Evolutionary conservation across 2,113 vertebrate genomes (phyloP).

Genomic region (Nyctibius bracteatus): DNA sequence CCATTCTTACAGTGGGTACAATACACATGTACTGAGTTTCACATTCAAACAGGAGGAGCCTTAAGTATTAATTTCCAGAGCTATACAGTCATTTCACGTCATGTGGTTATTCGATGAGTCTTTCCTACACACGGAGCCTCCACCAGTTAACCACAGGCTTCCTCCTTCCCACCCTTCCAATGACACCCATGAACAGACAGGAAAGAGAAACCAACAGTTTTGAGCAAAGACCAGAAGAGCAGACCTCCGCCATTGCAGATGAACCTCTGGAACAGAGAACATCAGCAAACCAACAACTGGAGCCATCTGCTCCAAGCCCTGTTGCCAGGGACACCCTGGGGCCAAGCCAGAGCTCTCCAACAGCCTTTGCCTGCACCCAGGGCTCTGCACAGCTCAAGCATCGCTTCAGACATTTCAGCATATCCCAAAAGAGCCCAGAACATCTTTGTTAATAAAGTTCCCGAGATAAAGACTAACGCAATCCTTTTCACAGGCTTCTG

Average conservation of each 20-base stretch:
- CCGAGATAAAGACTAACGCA: constrained; percentile 30
- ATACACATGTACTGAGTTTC: accelerated
- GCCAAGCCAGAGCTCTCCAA: neutral
- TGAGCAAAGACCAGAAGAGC: neutral
- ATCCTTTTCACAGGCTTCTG: constrained; percentile 49
- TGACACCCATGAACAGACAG: too few species aligned
- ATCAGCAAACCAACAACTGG: neutral
- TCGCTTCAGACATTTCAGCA: neutral
- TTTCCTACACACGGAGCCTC: accelerated
- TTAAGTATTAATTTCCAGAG: neutral
- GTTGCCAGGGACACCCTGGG: neutral
- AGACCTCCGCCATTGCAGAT: too few species aligned
- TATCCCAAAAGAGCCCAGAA: neutral
- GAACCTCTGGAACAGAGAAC: neutral
- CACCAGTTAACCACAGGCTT: neutral
- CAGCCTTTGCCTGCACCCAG: neutral
- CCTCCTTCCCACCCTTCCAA: neutral
- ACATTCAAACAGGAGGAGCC: neutral
- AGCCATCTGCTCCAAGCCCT: neutral
- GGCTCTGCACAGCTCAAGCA: neutral
- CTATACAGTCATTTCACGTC: neutral
- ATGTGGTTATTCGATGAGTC: neutral
- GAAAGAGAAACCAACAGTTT: neutral
- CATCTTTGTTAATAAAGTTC: constrained; percentile 11
- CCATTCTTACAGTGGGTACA: accelerated